Evolutionary conservation across 2,797 vertebrate species (phyloP).

Genomic region (Rousettus madagascariensis): DNA sequence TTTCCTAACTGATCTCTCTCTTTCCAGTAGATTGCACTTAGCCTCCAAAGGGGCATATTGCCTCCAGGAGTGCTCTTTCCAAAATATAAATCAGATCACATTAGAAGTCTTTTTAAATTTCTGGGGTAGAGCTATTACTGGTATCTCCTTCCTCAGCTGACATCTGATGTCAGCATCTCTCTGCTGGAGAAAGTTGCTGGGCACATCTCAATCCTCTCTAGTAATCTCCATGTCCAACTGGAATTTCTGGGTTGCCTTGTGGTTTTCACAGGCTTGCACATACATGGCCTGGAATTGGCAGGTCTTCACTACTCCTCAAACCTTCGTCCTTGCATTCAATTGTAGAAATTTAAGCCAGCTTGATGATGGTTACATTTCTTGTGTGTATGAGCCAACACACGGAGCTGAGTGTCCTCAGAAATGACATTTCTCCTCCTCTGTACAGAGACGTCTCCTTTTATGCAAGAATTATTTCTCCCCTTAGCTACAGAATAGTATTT

Average conservation of each 20-base stretch:
- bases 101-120: not conserved
- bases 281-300: not conserved
- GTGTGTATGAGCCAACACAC: not conserved
- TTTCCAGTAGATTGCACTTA: not conserved
- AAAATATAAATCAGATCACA: not conserved
- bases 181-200: not conserved
- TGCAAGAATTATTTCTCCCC: not conserved
- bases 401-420: not conserved
- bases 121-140: not conserved
- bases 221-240: not conserved
- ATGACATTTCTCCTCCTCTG: not conserved
- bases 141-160: not conserved
- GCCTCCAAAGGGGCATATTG: not conserved
- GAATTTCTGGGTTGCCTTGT: not conserved
- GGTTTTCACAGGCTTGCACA: not conserved
- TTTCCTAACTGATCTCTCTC: not conserved
- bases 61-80: not conserved
- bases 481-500: not conserved
- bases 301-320: not conserved
- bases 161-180: not conserved
- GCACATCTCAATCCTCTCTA: not conserved
- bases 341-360: not conserved
- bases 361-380: not conserved
- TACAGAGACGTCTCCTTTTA: not conserved
- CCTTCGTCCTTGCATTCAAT: not conserved